These are phyloP conservation scores for Carabus problematicus DNA, from an alignment of 2,888 invertebrate genomes.

Conservation along the genomic window DNA sequence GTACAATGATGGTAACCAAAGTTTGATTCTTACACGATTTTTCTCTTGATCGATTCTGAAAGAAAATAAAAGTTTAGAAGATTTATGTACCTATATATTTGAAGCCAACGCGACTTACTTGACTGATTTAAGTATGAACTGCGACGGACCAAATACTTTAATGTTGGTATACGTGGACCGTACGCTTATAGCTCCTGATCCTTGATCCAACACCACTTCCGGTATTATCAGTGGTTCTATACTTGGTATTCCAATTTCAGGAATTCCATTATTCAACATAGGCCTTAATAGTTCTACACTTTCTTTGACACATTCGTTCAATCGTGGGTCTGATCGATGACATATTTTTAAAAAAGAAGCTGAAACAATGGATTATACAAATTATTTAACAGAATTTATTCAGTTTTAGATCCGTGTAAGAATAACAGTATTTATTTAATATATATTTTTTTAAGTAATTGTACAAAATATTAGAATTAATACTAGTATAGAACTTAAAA, in stretches of 20 bases:
- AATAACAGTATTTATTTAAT: too few species aligned
- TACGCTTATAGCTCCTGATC: conserved; percentile 67
- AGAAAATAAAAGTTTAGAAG: conserved; percentile 38
- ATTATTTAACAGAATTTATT: too few species aligned
- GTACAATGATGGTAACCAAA: conserved; percentile 70
- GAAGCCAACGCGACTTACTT: conserved; percentile 69
- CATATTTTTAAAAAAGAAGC: conserved; percentile 74
- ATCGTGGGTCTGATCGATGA: conserved; percentile 67
- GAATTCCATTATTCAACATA: conserved; percentile 67
- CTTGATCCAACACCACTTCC: conserved; percentile 68
- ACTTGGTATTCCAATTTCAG: conserved; percentile 68
- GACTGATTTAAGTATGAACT: conserved; percentile 66
- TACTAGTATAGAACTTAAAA: too few species aligned
- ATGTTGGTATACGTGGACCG: conserved; percentile 68
- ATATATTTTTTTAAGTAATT: too few species aligned
- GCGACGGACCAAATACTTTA: conserved; percentile 67
- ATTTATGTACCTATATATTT: neutral
- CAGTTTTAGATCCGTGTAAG: too few species aligned
- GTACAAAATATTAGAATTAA: too few species aligned
- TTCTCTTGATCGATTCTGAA: conserved; percentile 66
- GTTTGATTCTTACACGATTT: conserved; percentile 66
- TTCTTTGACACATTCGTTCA: conserved; percentile 69
- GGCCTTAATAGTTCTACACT: conserved; percentile 69
- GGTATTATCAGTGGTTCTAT: conserved; percentile 71
- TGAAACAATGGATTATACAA: conserved; percentile 55